Evolutionary conservation across 2,888 invertebrate species (phyloP), one percentile per base, ranked within the genome.

Genomic region (Eristalis arbustorum): DNA sequence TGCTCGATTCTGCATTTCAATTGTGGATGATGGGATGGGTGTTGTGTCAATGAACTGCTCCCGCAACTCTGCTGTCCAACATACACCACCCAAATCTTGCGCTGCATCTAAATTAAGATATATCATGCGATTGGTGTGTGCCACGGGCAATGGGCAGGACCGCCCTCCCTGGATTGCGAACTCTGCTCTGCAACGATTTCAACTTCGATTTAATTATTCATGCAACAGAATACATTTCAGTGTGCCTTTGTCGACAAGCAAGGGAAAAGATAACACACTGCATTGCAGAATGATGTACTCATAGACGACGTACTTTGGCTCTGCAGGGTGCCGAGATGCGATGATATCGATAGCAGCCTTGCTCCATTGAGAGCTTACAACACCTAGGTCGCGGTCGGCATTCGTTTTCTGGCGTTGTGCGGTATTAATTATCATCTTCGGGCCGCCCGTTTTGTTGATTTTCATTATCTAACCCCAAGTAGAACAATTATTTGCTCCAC

Each of bases 41-140:
- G 78, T 34, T 67, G 79, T 87, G 87, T 79, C 87, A 83, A 87
- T 83, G 87, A 87, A 87, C 87, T 76, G 62, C 64, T 25, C 61
- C 57, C 23, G 34, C 42, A 61, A 42, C 79, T 61, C 49, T 56
- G 31, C 40, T 56, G 28, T 61, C 63, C 69, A 49, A 40, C 71
- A 76, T 64, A 62, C 22, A 40, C 37, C 69, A 57, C 23, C n/a
- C 64, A 13, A 6, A 63, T 6, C 25, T 14, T 18, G 59, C 31
- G 49, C 14, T 49, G 71, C 69, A 72, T 79, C 83, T 83, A 79
- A 83, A 75, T 85, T 74, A 81, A 85, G 74, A 85, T 37, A 37
- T 75, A 74, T 78, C 67, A 79, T 78, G 72, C 78, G 57, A 77
- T 74, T 81, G 66, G 74, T 77, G 73, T 56, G 42, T 59, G 61